Base-by-base conservation (phyloP, 2,888 invertebrate species). In the Steromphala cineraria region DNA sequence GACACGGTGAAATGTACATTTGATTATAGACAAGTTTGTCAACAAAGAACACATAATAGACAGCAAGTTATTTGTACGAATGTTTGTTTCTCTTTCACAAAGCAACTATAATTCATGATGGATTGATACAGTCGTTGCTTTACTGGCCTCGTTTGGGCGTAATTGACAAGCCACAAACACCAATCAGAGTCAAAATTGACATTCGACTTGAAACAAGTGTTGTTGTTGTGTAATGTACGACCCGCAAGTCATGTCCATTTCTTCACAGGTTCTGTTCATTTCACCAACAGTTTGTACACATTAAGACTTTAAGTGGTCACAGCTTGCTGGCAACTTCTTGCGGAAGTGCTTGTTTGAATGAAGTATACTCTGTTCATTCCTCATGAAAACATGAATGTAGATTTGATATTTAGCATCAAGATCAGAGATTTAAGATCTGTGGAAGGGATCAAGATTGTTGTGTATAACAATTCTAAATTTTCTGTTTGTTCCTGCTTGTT, bases 91-190 rank as follows among this genome's bases (percentile, higher is more conserved):
- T 67, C 13, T 28, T 31, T 67, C 67, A 67, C 67, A 67, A 36
- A 67, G 67, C 67, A 67, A 67, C 67, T 67, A 28, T 67, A 67
- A 67, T 67, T 67, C 67, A 67, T 67, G 67, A 67, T 21, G 67
- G n/a, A 67, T 31, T 67, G 67, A 67, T n/a, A 21, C 36, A 15
- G 13, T 31, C 15, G 36, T 31, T 67, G 31, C 67, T 67, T 28
- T 67, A 24, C 24, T 67, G 31, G 67, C 67, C 67, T 67, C 67
- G n/a, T 67, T 67, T 28, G n/a, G 15, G 67, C 31, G 67, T 67
- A 67, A 67, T 67, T 28, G 67, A 67, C 67, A 28, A 67, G 36
- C 28, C 67, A 36, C 67, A 67, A 67, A 67, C 67, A 67, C 31
- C 67, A 36, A 67, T 67, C 67, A 67, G 36, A 2, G 67, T 28